A percentile compares a stretch with the other conserved stretches of the same genome.
phyloP scores from a whole-genome alignment of 2,888 invertebrate species.

The Sthenelais limicola region DNA sequence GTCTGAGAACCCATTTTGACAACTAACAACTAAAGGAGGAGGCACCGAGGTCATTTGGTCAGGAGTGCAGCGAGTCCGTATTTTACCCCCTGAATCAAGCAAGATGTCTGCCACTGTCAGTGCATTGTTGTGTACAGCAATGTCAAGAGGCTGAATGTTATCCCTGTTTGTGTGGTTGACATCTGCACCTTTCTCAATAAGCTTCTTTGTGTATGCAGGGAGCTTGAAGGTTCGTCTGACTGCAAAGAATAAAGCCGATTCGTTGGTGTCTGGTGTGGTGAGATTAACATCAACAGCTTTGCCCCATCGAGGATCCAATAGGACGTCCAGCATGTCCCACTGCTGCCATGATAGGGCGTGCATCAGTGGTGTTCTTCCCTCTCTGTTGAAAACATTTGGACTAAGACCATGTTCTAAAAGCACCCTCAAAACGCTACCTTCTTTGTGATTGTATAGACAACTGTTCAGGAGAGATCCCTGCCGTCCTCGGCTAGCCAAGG shows the following conservation, averaged over 20 bases:
- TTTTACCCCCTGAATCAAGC: constrained; percentile 4
- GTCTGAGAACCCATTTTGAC: neutral
- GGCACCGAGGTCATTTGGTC: neutral
- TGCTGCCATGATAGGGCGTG: constrained; percentile 28
- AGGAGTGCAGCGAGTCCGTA: no score
- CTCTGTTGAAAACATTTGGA: constrained; percentile 22
- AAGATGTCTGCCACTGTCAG: neutral
- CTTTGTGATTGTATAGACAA: constrained; percentile 19
- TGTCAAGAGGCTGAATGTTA: constrained; percentile 1
- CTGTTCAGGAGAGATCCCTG: constrained; percentile 1
- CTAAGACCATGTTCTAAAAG: constrained; percentile 15
- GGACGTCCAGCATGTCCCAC: neutral
- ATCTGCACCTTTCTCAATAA: constrained; percentile 4
- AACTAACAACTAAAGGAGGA: constrained; percentile 10
- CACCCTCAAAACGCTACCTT: constrained; percentile 15
- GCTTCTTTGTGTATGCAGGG: neutral
- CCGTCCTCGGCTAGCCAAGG: constrained; percentile 12
- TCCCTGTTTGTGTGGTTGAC: constrained; percentile 7
- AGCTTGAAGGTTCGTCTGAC: neutral
- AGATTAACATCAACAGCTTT: neutral
- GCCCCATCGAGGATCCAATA: neutral
- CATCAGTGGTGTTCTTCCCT: constrained; percentile 26
- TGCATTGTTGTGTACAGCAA: neutral
- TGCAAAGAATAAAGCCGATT: constrained; percentile 13
- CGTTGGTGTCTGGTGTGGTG: constrained; percentile 14